A percentile compares a stretch with the other conserved stretches of the same genome.
These are phyloP conservation scores for Alces alces DNA, from an alignment of 2,113 vertebrate genomes.

Conservation along the genomic window DNA sequence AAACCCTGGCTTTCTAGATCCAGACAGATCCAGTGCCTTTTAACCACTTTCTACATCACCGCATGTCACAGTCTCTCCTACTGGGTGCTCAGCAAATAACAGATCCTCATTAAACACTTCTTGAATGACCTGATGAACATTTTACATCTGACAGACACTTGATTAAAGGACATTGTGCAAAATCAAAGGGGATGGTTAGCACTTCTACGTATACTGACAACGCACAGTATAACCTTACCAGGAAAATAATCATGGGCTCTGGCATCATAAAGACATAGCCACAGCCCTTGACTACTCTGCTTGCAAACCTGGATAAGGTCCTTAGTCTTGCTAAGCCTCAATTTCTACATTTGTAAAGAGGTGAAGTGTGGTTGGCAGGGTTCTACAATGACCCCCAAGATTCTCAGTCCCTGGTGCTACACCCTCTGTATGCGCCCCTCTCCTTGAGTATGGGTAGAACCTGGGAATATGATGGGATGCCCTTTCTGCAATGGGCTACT, in stretches of 20 bases:
- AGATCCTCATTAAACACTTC: neutral
- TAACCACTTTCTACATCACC: neutral
- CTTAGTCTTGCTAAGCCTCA: neutral
- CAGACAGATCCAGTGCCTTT: neutral
- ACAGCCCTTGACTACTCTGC: neutral
- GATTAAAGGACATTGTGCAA: neutral
- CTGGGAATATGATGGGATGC: too few relatives aligned
- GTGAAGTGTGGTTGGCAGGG: neutral
- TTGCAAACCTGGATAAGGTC: too few relatives aligned
- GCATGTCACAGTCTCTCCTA: neutral
- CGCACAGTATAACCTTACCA: fast-evolving
- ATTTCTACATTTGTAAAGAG: neutral
- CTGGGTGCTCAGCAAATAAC: neutral
- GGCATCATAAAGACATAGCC: neutral
- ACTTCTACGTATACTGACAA: neutral
- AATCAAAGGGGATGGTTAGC: neutral
- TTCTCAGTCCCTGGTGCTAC: too few relatives aligned
- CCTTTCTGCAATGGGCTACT: neutral
- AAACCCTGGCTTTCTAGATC: neutral
- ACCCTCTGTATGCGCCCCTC: fast-evolving
- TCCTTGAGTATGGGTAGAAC: fast-evolving
- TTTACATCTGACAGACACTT: neutral
- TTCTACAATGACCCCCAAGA: neutral
- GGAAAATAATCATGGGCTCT: neutral
- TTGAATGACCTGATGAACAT: neutral